These are phyloP conservation scores for Paratilapia polleni DNA, from an alignment of 2,113 vertebrate genomes.

Conservation along the genomic window DNA sequence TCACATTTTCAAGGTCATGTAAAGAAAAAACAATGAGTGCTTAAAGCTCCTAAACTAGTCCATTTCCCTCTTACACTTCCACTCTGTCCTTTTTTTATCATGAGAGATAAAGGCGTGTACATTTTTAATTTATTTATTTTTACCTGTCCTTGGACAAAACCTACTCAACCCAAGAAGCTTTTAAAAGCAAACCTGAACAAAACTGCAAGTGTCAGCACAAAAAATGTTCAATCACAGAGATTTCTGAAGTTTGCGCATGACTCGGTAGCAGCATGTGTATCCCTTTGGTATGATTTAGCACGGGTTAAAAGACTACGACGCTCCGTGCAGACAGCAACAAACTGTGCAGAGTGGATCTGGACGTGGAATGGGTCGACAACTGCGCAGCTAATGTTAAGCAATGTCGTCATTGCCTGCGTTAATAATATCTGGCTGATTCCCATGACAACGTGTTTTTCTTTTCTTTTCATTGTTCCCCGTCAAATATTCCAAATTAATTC, in stretches of 20 bases:
- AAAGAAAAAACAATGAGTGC: neutral
- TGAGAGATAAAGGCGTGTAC: neutral
- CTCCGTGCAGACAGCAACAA: constrained; percentile 4
- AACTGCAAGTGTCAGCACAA: neutral
- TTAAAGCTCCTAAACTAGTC: neutral
- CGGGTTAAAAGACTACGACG: neutral
- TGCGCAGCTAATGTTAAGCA: constrained; percentile 67
- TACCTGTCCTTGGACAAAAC: neutral
- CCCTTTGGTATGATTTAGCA: neutral
- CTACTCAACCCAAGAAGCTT: neutral
- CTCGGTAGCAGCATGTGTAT: neutral
- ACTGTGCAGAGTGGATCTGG: constrained; percentile 25
- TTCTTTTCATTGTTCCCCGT: neutral
- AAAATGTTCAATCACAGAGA: neutral
- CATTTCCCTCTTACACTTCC: neutral
- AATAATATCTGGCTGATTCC: constrained; percentile 21
- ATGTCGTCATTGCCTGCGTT: constrained; percentile 66
- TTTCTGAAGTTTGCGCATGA: neutral
- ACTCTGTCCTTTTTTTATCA: neutral
- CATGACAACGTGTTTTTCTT: neutral
- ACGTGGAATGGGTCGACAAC: constrained; percentile 44
- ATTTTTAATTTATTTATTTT: neutral
- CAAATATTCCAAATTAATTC: neutral
- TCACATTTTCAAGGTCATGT: constrained; percentile 24
- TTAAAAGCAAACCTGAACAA: neutral